Base-by-base conservation (phyloP, 2,113 vertebrate genomes). In the Rhabdornis inornatus region DNA sequence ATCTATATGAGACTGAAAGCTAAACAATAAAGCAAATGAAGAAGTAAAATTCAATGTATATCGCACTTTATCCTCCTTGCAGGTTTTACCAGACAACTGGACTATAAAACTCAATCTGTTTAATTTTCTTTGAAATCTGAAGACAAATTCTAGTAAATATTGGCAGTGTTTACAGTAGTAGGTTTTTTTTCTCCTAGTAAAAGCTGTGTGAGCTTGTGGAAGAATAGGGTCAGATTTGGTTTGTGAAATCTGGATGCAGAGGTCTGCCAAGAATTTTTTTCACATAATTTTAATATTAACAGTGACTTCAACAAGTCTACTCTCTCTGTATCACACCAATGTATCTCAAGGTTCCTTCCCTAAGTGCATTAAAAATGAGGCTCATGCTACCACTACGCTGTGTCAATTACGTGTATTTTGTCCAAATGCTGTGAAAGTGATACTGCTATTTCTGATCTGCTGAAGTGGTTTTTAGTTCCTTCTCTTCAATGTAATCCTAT, bases 401-500 rank as follows among this genome's bases (percentile, higher is more conserved):
- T 70, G 64, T 75, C 68, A 78, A 60, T 94, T 83, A 47, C 6
- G 63, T 6, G 21, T 30, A 78, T 93, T 96, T 96, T 87, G 83
- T 75, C 52, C 3, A 0, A 93, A 78, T 13, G n/a, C 13, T 93
- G 71, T 42, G 70, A n/a, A 94, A 86, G 83, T n/a, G 64, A 90
- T 81, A 65, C 64, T 55, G 68, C 64, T 68, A 83, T 61, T 96
- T 89, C 60, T 86, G 68, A 89, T 64, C 79, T 82, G 49, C 64
- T 75, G 37, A 78, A 94, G n/a, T 9, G 60, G 15, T 77, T 91
- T 91, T 83, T 31, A 61, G 70, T 55, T 93, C 87, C 85, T 90
- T 66, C 87, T 59, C 78, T 90, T 93, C 75, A 37, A 76, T 91
- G 91, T 87, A 87, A 92, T 81, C 89, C 87, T 81, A 87, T 14